These are phyloP conservation scores for Dolichallabes microphthalmus DNA, from an alignment of 2,113 vertebrate species.

Conservation along the genomic window DNA sequence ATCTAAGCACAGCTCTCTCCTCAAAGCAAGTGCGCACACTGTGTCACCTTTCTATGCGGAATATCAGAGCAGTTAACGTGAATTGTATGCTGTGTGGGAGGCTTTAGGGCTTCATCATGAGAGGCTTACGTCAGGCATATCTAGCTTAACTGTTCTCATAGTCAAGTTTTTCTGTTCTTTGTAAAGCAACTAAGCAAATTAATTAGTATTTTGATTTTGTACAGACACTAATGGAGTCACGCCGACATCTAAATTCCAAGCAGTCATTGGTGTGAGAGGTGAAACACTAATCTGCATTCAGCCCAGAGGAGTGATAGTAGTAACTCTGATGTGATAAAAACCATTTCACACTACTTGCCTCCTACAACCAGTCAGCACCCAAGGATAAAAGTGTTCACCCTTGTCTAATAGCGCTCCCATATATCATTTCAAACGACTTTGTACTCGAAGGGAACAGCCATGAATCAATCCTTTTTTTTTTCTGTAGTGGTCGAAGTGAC, in stretches of 20 bases:
- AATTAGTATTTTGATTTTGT: conserved; percentile 1
- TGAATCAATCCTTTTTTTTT: conserved; percentile 1
- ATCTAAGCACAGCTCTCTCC: background rate
- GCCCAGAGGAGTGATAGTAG: conserved; percentile 28
- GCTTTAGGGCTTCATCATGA: background rate
- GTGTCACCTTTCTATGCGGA: background rate
- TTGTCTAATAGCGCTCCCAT: conserved; percentile 26
- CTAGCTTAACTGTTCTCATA: background rate
- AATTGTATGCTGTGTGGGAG: background rate
- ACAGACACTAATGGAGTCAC: conserved; percentile 20
- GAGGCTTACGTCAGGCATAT: background rate
- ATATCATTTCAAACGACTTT: conserved; percentile 17
- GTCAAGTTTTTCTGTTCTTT: background rate
- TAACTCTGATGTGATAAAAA: conserved; percentile 40
- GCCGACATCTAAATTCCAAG: background rate
- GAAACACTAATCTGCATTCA: conserved; percentile 36
- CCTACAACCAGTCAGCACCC: conserved; percentile 40
- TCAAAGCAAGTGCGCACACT: background rate
- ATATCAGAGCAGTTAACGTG: conserved; percentile 4
- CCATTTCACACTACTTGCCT: conserved; percentile 48
- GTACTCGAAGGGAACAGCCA: background rate
- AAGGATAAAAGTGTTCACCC: conserved; percentile 42
- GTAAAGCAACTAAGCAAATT: background rate
- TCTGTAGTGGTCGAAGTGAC: conserved; percentile 5
- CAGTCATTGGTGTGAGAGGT: background rate